Conservation (phyloP, 2,797 vertebrate genomes). For the Tolypeutes matacus region DNA sequence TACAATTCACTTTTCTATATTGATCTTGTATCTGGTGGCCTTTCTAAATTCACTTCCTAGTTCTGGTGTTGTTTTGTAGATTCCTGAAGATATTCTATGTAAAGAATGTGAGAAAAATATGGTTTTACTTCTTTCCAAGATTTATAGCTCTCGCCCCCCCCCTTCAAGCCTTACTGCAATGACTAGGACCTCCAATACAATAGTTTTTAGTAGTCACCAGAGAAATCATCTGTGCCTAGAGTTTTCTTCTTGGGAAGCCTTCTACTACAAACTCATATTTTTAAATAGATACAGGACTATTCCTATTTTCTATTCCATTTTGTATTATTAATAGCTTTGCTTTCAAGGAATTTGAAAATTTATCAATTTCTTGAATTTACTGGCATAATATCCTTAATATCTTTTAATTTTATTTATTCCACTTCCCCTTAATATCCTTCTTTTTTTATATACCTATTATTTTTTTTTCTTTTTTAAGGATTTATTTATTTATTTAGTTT, state of each 20-base stretch:
- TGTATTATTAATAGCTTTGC: constrained; percentile 25
- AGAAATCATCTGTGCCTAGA: neutral
- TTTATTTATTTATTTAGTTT: too few relatives aligned
- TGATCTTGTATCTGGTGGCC: neutral
- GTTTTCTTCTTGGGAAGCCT: neutral
- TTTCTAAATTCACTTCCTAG: constrained; percentile 43
- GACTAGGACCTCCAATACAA: neutral
- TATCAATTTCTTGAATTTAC: constrained; percentile 31
- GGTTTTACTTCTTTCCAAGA: neutral
- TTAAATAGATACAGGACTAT: constrained; percentile 20
- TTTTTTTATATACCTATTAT: too few relatives aligned
- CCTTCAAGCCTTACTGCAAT: constrained; percentile 27
- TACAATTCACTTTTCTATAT: neutral
- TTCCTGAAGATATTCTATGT: constrained; percentile 2
- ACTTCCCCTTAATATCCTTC: constrained; percentile 30
- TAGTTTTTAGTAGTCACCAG: constrained; percentile 40
- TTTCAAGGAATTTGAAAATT: constrained; percentile 56
- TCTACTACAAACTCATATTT: constrained; percentile 28
- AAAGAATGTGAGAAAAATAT: neutral
- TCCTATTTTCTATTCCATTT: constrained; percentile 54
- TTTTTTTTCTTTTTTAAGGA: too few relatives aligned
- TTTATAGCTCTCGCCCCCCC: constrained; percentile 13
- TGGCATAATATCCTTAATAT: constrained; percentile 22
- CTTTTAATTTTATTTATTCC: too few relatives aligned
- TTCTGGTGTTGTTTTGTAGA: neutral